Conservation (phyloP, 2,888 invertebrate genomes). For the Hirtodrosophila trivittata region DNA sequence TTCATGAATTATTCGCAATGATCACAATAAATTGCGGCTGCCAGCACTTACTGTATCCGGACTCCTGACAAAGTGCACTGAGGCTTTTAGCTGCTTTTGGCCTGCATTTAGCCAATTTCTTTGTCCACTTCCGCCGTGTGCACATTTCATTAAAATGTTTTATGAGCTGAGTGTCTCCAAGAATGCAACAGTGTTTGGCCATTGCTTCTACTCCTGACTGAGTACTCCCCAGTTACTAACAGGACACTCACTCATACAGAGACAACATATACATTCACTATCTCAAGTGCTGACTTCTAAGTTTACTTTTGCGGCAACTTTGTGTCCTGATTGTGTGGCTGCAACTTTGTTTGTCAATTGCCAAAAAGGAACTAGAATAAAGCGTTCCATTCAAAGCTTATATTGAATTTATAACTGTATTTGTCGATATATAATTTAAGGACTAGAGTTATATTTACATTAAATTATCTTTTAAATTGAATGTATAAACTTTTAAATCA, state of each 20-base stretch:
- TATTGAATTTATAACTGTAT: not conserved
- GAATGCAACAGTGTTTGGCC: slow-evolving; percentile 56
- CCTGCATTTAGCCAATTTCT: slow-evolving; percentile 27
- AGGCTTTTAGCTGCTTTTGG: slow-evolving; percentile 3
- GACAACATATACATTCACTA: slow-evolving; percentile 7
- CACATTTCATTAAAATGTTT: slow-evolving; percentile 52
- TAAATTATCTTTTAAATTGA: no score
- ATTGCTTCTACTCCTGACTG: slow-evolving; percentile 18
- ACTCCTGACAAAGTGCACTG: no score
- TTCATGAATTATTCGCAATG: slow-evolving; percentile 56
- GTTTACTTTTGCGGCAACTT: slow-evolving; percentile 35
- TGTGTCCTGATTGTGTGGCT: slow-evolving; percentile 24
- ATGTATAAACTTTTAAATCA: no score
- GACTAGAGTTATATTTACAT: no score
- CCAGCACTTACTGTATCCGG: slow-evolving; percentile 10
- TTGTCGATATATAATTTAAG: no score
- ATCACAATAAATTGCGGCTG: slow-evolving; percentile 66
- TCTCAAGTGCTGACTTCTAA: slow-evolving; percentile 46
- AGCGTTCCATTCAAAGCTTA: not conserved
- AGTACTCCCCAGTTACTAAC: not conserved
- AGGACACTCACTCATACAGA: not conserved
- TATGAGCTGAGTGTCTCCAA: slow-evolving; percentile 28
- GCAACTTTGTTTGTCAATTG: slow-evolving; percentile 23
- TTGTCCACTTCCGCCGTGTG: slow-evolving; percentile 35
- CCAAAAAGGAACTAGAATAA: slow-evolving; percentile 18